A percentile compares a stretch with the other conserved stretches of the same genome.
These are phyloP conservation scores for Thamnaconus septentrionalis DNA, from an alignment of 2,113 vertebrate species.

Conservation along the genomic window DNA sequence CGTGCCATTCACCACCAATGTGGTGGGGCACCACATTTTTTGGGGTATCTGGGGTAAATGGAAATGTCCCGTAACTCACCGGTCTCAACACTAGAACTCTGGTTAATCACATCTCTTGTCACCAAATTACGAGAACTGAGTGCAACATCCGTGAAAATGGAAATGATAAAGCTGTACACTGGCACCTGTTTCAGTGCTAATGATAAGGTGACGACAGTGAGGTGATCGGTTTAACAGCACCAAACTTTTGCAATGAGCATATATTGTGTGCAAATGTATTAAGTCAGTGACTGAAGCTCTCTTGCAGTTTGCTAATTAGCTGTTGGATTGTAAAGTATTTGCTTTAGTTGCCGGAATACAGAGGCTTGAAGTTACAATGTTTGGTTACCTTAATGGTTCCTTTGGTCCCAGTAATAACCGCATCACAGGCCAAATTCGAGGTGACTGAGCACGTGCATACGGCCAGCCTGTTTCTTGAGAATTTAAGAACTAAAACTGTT, in stretches of 20 bases:
- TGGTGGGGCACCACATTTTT: slow-evolving; percentile 59
- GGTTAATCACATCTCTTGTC: too few species aligned
- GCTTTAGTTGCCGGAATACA: neutral
- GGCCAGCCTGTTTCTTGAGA: slow-evolving; percentile 52
- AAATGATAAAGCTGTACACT: too few species aligned
- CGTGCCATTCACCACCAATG: slow-evolving; percentile 49
- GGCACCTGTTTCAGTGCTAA: too few species aligned
- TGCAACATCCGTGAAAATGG: too few species aligned
- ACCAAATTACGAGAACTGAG: too few species aligned
- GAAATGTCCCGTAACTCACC: neutral
- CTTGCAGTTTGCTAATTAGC: neutral
- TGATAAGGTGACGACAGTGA: too few species aligned
- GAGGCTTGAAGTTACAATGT: too few species aligned
- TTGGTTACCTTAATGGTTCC: slow-evolving; percentile 28
- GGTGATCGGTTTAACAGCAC: too few species aligned
- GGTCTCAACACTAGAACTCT: neutral
- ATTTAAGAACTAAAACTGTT: slow-evolving; percentile 46
- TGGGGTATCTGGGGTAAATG: slow-evolving; percentile 48
- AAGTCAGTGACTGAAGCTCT: neutral
- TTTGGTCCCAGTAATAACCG: slow-evolving; percentile 57
- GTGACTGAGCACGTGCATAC: slow-evolving; percentile 47
- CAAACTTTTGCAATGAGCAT: too few species aligned
- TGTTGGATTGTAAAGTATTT: neutral
- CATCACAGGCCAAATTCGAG: slow-evolving; percentile 44
- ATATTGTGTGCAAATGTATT: too few species aligned